A percentile compares a stretch with the other conserved stretches of the same genome.
These are phyloP conservation scores for Peromyscus attwateri DNA, from an alignment of 2,797 vertebrate species.

Conservation along the genomic window DNA sequence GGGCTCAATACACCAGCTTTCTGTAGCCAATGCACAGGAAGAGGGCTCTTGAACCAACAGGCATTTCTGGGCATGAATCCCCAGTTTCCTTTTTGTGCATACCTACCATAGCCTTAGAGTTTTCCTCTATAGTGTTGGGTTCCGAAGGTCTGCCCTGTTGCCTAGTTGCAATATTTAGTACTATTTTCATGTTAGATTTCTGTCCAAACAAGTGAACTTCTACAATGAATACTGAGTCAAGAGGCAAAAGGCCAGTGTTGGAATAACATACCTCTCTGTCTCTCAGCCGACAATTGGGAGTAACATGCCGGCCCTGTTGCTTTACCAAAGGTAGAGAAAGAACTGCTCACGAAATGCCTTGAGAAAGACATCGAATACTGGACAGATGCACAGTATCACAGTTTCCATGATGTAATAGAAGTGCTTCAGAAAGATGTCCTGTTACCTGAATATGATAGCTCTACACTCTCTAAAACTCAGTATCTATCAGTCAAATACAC, in stretches of 20 bases:
- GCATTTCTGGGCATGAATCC: background rate
- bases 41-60: background rate
- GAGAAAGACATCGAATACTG: conserved; percentile 31
- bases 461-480: conserved; percentile 48
- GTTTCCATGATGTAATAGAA: conserved; percentile 27
- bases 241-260: background rate
- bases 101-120: background rate
- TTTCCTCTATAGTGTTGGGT: background rate
- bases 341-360: conserved; percentile 13
- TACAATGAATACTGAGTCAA: background rate
- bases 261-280: background rate
- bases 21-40: background rate
- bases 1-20: background rate
- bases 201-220: background rate
- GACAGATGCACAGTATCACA: background rate
- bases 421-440: background rate
- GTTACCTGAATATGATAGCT: background rate
- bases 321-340: conserved; percentile 16
- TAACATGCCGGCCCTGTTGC: background rate
- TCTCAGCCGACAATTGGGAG: background rate
- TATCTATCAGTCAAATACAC: conserved; percentile 34
- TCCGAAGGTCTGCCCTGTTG: background rate
- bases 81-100: background rate
- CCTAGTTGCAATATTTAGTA: background rate
- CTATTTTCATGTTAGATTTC: background rate